These are phyloP conservation scores for Microtus obscurus DNA, from an alignment of 2,797 vertebrate genomes.

Conservation along the genomic window DNA sequence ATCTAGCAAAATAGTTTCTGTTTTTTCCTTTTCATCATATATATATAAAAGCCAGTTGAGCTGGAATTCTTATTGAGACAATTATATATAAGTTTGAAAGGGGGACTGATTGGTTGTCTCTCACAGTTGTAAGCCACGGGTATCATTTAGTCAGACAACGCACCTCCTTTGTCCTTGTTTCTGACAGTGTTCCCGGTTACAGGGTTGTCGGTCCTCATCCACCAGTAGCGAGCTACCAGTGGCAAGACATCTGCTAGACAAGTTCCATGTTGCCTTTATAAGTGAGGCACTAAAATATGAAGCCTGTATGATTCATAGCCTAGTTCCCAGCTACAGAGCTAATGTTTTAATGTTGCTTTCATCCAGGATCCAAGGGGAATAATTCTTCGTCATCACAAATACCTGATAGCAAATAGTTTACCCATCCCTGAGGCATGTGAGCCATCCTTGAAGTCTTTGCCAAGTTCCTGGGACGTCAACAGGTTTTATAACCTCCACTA, in stretches of 20 bases:
- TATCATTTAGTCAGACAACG: background rate
- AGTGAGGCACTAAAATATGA: slow-evolving; percentile 42
- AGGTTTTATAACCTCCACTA: slow-evolving; percentile 57
- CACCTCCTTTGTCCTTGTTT: slow-evolving; percentile 48
- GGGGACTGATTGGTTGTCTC: background rate
- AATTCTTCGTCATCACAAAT: slow-evolving; percentile 66
- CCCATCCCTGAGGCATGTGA: slow-evolving; percentile 17
- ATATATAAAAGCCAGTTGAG: slow-evolving; percentile 25
- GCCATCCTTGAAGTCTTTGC: slow-evolving; percentile 64
- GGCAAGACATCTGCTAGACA: slow-evolving; percentile 37
- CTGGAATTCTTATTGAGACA: slow-evolving; percentile 20
- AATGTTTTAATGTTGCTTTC: slow-evolving; percentile 69
- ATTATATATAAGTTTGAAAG: slow-evolving; percentile 33
- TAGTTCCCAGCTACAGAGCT: slow-evolving; percentile 67
- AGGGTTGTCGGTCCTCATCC: background rate
- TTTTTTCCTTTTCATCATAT: slow-evolving; percentile 7
- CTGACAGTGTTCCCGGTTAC: slow-evolving; percentile 24
- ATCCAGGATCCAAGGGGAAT: slow-evolving; percentile 68
- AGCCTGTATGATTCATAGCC: slow-evolving; percentile 67
- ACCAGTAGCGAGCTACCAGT: slow-evolving; percentile 47
- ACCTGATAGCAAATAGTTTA: slow-evolving; percentile 44
- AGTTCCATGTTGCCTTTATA: slow-evolving; percentile 54
- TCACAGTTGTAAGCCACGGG: background rate
- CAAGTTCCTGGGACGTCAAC: slow-evolving; percentile 38
- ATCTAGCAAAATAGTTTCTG: background rate